A percentile compares a stretch with the other conserved stretches of the same genome.
phyloP scores from a whole-genome alignment of 2,797 vertebrate genomes.

The Argyrosomus regius region DNA sequence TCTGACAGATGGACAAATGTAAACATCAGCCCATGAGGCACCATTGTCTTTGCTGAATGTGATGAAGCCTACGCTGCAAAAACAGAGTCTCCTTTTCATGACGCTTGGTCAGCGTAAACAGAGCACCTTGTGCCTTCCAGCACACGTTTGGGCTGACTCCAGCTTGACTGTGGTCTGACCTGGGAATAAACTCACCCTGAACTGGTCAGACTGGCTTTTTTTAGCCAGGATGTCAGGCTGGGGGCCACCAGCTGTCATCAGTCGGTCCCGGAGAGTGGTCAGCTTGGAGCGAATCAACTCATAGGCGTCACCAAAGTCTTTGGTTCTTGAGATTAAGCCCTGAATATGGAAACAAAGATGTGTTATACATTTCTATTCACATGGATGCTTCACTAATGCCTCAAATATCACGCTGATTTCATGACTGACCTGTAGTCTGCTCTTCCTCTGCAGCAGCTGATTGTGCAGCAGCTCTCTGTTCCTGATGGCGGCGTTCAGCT shows the following conservation, averaged over 20 bases:
- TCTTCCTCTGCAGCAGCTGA: slow-evolving; percentile 89
- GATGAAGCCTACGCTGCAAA: neutral
- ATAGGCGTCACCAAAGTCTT: slow-evolving; percentile 88
- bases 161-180: neutral
- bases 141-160: neutral
- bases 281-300: slow-evolving; percentile 83
- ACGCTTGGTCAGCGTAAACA: neutral
- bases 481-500: slow-evolving; percentile 80
- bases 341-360: slow-evolving; percentile 50
- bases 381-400: neutral
- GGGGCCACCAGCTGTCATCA: slow-evolving; percentile 79
- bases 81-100: neutral
- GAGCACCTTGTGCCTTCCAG: neutral
- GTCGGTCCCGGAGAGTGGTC: slow-evolving; percentile 77
- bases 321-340: slow-evolving; percentile 87
- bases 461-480: slow-evolving; percentile 89
- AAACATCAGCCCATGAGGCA: neutral
- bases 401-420: too few relatives aligned
- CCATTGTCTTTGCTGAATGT: neutral
- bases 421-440: slow-evolving; percentile 82
- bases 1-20: too few relatives aligned
- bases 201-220: slow-evolving; percentile 89
- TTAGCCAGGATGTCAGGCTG: slow-evolving; percentile 90
- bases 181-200: slow-evolving; percentile 83
- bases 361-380: neutral